phyloP scores from a whole-genome alignment of 2,888 invertebrate species.

The Diaperis boleti region DNA sequence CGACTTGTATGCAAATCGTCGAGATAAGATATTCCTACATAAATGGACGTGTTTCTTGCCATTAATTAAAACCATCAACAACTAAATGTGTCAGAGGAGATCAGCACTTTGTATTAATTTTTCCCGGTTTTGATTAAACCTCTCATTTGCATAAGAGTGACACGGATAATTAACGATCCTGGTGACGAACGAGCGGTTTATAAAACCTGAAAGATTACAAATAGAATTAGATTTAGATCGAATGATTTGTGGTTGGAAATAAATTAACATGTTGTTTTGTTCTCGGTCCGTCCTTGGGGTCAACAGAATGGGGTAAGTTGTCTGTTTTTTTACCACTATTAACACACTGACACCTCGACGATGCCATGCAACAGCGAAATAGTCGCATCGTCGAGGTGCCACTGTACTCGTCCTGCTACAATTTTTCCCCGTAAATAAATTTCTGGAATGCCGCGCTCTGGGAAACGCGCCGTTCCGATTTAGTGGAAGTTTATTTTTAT shows the following conservation, averaged over 20 bases:
- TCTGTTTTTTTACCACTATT: conserved; percentile 10
- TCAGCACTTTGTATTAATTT: conserved; percentile 10
- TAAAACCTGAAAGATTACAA: not conserved
- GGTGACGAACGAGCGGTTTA: not conserved
- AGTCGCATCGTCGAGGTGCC: too few species aligned
- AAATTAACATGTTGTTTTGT: conserved; percentile 61
- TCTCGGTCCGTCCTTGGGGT: conserved; percentile 65
- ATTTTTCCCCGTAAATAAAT: not conserved
- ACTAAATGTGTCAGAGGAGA: conserved; percentile 14
- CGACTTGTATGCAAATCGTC: conserved; percentile 5
- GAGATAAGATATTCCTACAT: not conserved
- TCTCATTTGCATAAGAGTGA: not conserved
- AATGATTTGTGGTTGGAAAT: not conserved
- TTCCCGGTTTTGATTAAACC: not conserved
- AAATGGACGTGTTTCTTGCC: conserved; percentile 1
- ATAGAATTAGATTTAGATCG: not conserved
- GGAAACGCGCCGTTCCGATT: conserved; percentile 4
- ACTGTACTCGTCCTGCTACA: conserved; percentile 2
- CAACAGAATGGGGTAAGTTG: conserved; percentile 50
- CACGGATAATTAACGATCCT: not conserved
- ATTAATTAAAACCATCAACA: conserved; percentile 13
- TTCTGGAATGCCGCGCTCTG: not conserved
- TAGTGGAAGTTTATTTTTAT: conserved; percentile 30
- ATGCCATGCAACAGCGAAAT: too few species aligned
- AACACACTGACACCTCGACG: too few species aligned